A percentile compares a stretch with the other conserved stretches of the same genome.
phyloP scores from a whole-genome alignment of 2,888 invertebrate genomes.

The Netelia melanura region DNA sequence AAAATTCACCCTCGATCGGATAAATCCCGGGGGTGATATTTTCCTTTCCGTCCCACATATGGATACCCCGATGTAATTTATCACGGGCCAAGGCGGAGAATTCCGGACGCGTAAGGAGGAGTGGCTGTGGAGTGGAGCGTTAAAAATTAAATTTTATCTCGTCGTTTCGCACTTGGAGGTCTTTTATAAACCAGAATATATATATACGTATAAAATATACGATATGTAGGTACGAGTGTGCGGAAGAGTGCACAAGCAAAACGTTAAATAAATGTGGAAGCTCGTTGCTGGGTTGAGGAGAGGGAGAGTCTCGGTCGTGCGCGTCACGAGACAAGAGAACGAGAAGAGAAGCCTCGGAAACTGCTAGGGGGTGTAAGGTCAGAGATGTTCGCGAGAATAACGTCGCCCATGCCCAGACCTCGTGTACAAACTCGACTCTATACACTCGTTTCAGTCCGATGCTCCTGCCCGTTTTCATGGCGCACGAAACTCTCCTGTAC shows the following conservation, averaged over 20 bases:
- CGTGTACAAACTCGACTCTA: constrained; percentile 10
- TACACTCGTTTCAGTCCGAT: constrained; percentile 36
- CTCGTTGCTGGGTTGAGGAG: constrained; percentile 16
- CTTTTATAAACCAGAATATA: constrained; percentile 26
- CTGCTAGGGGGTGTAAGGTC: constrained; percentile 33
- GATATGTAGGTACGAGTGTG: constrained; percentile 43
- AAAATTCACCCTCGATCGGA: constrained; percentile 21
- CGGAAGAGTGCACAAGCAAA: constrained; percentile 40
- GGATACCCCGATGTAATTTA: constrained; percentile 38
- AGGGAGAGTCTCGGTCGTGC: constrained; percentile 30
- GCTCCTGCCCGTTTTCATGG: constrained; percentile 34
- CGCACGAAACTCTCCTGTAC: constrained; percentile 16
- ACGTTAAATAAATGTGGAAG: constrained; percentile 60
- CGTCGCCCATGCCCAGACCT: constrained; percentile 26
- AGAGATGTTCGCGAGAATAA: constrained; percentile 53
- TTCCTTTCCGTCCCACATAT: not conserved
- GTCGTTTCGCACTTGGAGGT: constrained; percentile 45
- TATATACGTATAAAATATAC: constrained; percentile 6
- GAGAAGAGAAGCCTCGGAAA: constrained; percentile 28
- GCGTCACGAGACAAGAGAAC: constrained; percentile 7
- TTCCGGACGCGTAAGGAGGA: constrained; percentile 39
- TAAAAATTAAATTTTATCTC: constrained; percentile 72
- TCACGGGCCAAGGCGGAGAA: constrained; percentile 50
- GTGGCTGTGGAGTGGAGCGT: constrained; percentile 50
- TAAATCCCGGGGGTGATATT: constrained; percentile 17